Base-by-base conservation (phyloP, 2,113 vertebrate genomes). In the Pachyramphus minor region DNA sequence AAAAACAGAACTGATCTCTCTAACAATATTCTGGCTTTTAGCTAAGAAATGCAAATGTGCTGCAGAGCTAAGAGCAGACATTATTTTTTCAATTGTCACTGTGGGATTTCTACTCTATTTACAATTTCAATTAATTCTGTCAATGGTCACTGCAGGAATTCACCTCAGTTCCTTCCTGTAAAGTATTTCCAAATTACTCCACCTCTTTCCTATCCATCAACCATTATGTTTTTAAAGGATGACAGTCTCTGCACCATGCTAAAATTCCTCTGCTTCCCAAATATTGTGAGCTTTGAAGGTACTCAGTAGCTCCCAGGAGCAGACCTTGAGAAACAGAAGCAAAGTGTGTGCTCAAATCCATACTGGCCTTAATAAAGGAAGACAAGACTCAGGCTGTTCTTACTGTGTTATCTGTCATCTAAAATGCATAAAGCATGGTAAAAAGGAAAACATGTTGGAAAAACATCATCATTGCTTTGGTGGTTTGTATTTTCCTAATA, bases 1-100 rank as follows among this genome's bases (percentile, higher is more conserved):
- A 90, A 86, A 93, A 84, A 0, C 39, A 79, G 77, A 91, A 39
- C 49, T 60, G 71, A 94, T 35, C 33, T 85, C 35, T 55, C 28
- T 24, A 63, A 78, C 53, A 90, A 50, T 81, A 86, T 89, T 87
- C 81, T 68, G 60, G 22, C 63, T 84, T 89, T 92, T 82, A 62
- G 69, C 79, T 92, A 33, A 90, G 90, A 94, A 83, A 92, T 92
- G 64, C 56, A 82, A 89, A 90, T 89, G 28, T 41, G 27, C 60
- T 81, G 52, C 72, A 49, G 60, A 78, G 50, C 79, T 84, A 72
- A 88, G 68, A 68, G 67, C 56, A 72, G 58, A 11, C 37, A 33
- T 67, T 67, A 45, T 89, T 94, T 90, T 75, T 81, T 68, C 69
- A 90, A 68, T 78, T 37, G 39, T 52, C 88, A 87, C 76, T 14